Percentiles rank a stretch among this genome's conserved stretches.
Evolutionary conservation across 2,113 vertebrate genomes (phyloP).

Genomic region (Pica pica): DNA sequence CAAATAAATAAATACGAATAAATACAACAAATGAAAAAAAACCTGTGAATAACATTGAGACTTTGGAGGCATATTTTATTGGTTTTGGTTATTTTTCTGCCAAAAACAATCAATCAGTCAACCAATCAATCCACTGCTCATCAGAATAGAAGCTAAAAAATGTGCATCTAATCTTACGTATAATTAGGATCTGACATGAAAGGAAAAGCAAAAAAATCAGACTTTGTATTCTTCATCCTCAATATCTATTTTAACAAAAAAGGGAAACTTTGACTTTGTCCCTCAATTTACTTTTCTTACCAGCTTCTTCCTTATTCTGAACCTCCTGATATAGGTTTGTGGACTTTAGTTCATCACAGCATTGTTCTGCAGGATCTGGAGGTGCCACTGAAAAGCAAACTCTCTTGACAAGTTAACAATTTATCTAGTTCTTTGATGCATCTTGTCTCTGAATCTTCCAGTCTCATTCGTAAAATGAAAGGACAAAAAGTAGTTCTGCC

Average conservation of each 20-base stretch:
- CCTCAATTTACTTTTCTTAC: not conserved
- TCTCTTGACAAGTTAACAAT: not conserved
- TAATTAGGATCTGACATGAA: not conserved
- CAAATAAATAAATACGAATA: not conserved
- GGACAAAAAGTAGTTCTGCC: not conserved
- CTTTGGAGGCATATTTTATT: not conserved
- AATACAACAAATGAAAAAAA: not conserved
- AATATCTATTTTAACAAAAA: not conserved
- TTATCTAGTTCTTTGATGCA: not conserved
- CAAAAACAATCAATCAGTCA: not conserved
- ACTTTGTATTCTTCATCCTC: not conserved
- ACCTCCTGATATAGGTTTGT: not conserved
- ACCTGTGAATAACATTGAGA: not conserved
- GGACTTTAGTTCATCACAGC: not conserved
- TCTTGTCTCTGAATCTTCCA: not conserved
- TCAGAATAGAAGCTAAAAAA: not conserved
- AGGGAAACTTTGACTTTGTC: not conserved
- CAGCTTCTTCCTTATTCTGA: not conserved
- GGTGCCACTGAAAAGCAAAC: not conserved
- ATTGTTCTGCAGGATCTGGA: not conserved
- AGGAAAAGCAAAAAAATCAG: not conserved
- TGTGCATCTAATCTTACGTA: not conserved
- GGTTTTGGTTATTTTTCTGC: accelerated
- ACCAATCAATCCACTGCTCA: not conserved
- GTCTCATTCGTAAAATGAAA: not conserved